Percentiles rank a stretch among this genome's conserved stretches.
phyloP scores from a whole-genome alignment of 2,113 vertebrate species.

The Pelobates fuscus region DNA sequence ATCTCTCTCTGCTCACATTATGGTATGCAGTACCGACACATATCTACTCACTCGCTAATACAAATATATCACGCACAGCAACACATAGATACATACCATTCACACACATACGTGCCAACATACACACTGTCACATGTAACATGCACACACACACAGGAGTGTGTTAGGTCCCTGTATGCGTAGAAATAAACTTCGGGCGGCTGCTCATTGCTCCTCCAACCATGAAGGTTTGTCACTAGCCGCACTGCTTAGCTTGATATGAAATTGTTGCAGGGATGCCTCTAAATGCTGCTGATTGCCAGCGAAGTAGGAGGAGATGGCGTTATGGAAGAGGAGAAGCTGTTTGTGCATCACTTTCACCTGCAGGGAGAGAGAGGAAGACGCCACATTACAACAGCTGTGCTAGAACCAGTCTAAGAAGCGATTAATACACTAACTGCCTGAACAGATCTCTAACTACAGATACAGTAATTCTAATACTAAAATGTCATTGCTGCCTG shows the following conservation, averaged over 20 bases:
- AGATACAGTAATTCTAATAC: too few relatives aligned
- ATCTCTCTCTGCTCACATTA: too few relatives aligned
- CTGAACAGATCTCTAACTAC: not conserved
- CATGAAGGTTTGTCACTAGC: slow-evolving; percentile 94
- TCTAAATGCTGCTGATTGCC: slow-evolving; percentile 97
- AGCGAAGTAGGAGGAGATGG: slow-evolving; percentile 94
- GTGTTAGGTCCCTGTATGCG: not conserved
- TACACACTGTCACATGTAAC: not conserved
- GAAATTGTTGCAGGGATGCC: slow-evolving; percentile 95
- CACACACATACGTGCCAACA: not conserved
- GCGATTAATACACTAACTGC: too few relatives aligned
- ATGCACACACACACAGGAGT: not conserved
- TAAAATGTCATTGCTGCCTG: too few relatives aligned
- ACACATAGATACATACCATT: slow-evolving; percentile 14
- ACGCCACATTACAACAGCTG: accelerated
- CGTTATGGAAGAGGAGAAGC: slow-evolving; percentile 95
- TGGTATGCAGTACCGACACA: not conserved
- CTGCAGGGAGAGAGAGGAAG: slow-evolving; percentile 63
- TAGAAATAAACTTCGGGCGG: not conserved
- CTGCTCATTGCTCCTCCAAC: slow-evolving; percentile 91
- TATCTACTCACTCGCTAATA: not conserved
- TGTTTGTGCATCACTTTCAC: slow-evolving; percentile 99
- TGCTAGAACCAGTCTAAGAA: not conserved
- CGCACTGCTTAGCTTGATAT: slow-evolving; percentile 87
- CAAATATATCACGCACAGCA: slow-evolving; percentile 8